Conservation (phyloP, 1,140 invertebrate genomes). For the Samia ricini region DNA sequence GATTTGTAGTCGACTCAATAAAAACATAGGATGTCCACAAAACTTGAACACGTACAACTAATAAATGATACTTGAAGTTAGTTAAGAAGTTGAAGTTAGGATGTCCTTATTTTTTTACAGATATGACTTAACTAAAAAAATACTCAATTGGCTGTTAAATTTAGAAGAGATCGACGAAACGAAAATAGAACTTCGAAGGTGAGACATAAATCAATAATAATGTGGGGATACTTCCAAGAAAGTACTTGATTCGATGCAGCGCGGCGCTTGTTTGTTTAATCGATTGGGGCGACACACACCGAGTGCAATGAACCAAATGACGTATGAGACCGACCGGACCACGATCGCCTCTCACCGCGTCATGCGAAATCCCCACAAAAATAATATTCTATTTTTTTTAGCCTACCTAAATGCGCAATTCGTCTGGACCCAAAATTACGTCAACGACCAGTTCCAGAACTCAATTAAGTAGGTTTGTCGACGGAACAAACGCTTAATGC, state of each 20-base stretch:
- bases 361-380: constrained; percentile 20
- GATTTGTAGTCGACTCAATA: no score
- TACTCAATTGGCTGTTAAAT: background rate
- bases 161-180: background rate
- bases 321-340: constrained; percentile 19
- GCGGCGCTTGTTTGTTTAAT: constrained; percentile 36
- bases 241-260: constrained; percentile 20
- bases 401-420: background rate
- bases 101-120: background rate
- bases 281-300: constrained; percentile 31
- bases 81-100: background rate
- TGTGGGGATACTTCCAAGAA: constrained; percentile 3
- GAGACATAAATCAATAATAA: constrained; percentile 1
- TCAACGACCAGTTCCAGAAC: background rate
- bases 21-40: background rate
- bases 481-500: background rate
- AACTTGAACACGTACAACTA: background rate
- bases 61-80: no score
- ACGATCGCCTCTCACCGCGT: constrained; percentile 26
- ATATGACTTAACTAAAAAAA: no score
- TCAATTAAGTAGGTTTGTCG: background rate
- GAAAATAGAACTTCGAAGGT: constrained; percentile 2
- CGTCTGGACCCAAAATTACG: background rate
- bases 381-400: constrained; percentile 2
- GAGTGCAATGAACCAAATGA: constrained; percentile 37